Evolutionary conservation across 2,888 invertebrate species (phyloP), one percentile per base, ranked within the genome.

Genomic region (Eupithecia exiguata): DNA sequence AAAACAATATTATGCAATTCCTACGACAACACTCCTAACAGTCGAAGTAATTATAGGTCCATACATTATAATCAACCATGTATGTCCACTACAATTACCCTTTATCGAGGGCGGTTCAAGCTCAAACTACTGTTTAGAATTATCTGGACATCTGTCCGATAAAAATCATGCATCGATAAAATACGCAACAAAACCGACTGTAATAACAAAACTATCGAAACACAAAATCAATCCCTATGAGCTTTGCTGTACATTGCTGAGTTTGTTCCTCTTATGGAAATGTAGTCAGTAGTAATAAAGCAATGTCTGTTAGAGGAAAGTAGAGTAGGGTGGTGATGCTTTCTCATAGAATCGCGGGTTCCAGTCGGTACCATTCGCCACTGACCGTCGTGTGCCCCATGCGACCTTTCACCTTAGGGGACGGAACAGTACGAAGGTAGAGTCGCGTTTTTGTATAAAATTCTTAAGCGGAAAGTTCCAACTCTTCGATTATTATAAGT

Each of bases 341-440:
- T 82, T 80, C 72, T 79, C 78, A 77, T 80, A 77, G 81, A 77
- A 79, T 78, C 77, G 73, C 77, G 83, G 87, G 92, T 91, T 86
- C 91, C 89, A 89, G 83, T 84, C 87, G 80, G 93, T 93, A 90
- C 93, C 93, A 92, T 89, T 90, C 91, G 87, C 89, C 88, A 86
- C 87, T 93, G 93, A 92, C 93, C 93, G 92, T 86, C 90, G 89
- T 88, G 88, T 89, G 90, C 92, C 91, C 91, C 88, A 86, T 83
- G 86, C 89, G 91, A 92, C 92, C 92, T 94, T 93, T 93, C 90
- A 93, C 91, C 92, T 91, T 87, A 89, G 91, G 92, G 92, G 89
- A 88, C 81, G 72, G 83, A 79, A 88, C 84, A 86, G 70, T 16
- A 76, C 74, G 76, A 21, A 14, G 2, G 71, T 88, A 30, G 90